Evolutionary conservation across 2,797 vertebrate genomes (phyloP).

Genomic region (Percopsis omiscomaycus): DNA sequence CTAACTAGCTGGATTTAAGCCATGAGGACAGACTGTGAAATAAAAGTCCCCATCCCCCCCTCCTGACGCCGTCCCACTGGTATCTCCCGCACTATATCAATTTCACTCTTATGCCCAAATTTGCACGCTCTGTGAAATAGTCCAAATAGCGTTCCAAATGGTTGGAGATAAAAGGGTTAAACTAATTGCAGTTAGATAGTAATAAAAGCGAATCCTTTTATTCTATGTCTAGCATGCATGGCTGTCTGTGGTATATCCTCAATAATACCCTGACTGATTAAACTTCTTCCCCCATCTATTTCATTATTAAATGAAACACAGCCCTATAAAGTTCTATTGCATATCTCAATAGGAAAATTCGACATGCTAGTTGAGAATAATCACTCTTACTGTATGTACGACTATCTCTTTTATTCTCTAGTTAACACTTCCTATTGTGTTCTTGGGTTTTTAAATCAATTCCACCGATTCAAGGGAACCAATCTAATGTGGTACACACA

Average conservation of each 20-base stretch:
- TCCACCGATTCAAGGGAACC: constrained; percentile 60
- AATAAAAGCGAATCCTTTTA: constrained; percentile 80
- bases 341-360: constrained; percentile 71
- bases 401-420: constrained; percentile 62
- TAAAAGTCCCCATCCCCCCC: constrained; percentile 64
- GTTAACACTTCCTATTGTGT: constrained; percentile 67
- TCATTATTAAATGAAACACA: constrained; percentile 76
- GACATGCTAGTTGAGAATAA: constrained; percentile 75
- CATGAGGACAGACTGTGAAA: constrained; percentile 79
- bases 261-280: constrained; percentile 74
- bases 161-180: constrained; percentile 81
- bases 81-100: constrained; percentile 79
- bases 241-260: constrained; percentile 66
- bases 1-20: constrained; percentile 68
- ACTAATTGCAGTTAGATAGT: constrained; percentile 82
- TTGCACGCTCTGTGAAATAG: constrained; percentile 80
- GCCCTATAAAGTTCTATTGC: constrained; percentile 52
- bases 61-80: constrained; percentile 69
- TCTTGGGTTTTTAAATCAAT: constrained; percentile 68
- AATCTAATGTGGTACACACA: constrained; percentile 36
- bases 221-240: constrained; percentile 71
- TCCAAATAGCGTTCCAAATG: constrained; percentile 82
- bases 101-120: constrained; percentile 77
- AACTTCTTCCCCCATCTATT: constrained; percentile 70
- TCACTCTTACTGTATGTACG: constrained; percentile 66